phyloP scores from a whole-genome alignment of 2,888 invertebrate genomes.

The Nomada ruficornis region DNA sequence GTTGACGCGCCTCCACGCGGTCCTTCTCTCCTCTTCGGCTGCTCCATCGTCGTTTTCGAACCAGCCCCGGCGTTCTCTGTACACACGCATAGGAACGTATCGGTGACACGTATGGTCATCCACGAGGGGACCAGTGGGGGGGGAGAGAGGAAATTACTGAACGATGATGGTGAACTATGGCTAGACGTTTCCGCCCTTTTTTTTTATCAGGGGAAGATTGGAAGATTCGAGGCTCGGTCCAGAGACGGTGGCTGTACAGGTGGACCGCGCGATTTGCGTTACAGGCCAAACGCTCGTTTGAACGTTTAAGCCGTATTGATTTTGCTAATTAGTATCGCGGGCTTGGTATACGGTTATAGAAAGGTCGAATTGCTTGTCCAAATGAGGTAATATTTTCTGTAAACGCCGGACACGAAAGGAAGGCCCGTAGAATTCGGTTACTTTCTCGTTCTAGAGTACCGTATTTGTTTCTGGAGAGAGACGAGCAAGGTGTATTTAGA shows the following conservation, averaged over 20 bases:
- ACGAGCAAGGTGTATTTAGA: conserved; percentile 48
- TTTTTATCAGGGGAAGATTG: conserved; percentile 16
- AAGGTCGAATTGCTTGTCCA: background rate
- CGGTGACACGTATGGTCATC: background rate
- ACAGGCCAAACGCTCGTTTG: too few relatives aligned
- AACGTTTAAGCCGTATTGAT: background rate
- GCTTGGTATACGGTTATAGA: background rate
- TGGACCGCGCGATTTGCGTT: too few relatives aligned
- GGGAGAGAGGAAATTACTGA: conserved; percentile 38
- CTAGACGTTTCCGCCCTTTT: conserved; percentile 50
- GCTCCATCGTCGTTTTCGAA: conserved; percentile 30
- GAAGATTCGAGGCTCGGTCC: conserved; percentile 4
- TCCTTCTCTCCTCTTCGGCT: conserved; percentile 57
- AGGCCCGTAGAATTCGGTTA: conserved; percentile 22
- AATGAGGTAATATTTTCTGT: conserved; percentile 2
- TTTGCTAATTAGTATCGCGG: background rate
- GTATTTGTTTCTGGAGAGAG: conserved; percentile 36
- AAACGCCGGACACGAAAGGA: background rate
- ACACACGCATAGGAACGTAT: background rate
- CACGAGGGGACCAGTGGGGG: too few relatives aligned
- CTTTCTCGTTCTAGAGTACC: conserved; percentile 40
- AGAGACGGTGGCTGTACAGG: too few relatives aligned
- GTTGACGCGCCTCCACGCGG: conserved; percentile 60
- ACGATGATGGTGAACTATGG: conserved; percentile 32
- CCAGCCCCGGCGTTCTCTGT: conserved; percentile 26